These are phyloP conservation scores for Thera britannica DNA, from an alignment of 2,888 invertebrate species.

Conservation along the genomic window DNA sequence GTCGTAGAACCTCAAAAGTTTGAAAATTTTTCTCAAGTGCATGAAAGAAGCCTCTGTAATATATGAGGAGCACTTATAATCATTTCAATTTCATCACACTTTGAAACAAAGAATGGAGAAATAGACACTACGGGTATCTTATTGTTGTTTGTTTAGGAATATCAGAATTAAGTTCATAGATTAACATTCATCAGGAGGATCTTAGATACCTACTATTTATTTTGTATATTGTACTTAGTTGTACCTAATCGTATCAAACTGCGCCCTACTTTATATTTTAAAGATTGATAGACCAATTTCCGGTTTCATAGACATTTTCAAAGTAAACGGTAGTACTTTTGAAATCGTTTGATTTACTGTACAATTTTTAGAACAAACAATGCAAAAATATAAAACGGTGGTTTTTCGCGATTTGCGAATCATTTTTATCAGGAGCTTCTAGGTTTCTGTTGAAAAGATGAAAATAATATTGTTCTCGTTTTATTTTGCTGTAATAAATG, in stretches of 20 bases:
- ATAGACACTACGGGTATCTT: too few species aligned
- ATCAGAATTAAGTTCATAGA: too few species aligned
- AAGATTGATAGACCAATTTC: constrained; percentile 6
- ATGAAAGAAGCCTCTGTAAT: too few species aligned
- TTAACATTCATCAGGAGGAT: too few species aligned
- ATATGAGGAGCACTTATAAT: too few species aligned
- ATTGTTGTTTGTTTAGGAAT: too few species aligned
- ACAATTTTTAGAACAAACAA: constrained; percentile 44
- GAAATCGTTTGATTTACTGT: constrained; percentile 17
- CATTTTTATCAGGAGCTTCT: constrained; percentile 20
- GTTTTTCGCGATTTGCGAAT: constrained; percentile 14
- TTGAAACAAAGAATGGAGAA: too few species aligned
- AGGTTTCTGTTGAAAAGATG: constrained; percentile 30
- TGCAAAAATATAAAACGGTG: constrained; percentile 27
- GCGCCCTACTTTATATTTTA: neutral
- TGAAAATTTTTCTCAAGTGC: too few species aligned
- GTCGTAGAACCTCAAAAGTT: too few species aligned
- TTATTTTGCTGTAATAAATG: constrained; percentile 42
- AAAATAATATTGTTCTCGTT: constrained; percentile 32
- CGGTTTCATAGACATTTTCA: constrained; percentile 13
- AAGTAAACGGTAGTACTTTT: constrained; percentile 4
- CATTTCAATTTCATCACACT: too few species aligned
- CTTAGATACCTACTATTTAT: too few species aligned
- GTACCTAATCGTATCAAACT: neutral
- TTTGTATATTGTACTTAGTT: neutral